phyloP scores from a whole-genome alignment of 2,888 invertebrate species.

The Odiellus spinosus region DNA sequence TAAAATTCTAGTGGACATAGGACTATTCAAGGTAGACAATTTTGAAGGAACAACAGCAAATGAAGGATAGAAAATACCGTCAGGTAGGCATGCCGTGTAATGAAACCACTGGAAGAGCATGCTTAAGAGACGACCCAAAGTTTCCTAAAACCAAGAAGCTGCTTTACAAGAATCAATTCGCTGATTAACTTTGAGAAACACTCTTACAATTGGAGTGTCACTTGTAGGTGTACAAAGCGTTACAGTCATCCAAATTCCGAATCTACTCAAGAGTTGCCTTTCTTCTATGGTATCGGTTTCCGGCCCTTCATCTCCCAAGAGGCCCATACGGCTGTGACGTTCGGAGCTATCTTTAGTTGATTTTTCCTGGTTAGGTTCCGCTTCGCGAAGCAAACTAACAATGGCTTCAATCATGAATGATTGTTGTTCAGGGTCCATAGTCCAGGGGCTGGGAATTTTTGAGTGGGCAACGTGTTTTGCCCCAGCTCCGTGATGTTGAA shows the following conservation, averaged over 20 bases:
- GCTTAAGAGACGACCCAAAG: constrained; percentile 73
- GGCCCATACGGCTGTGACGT: constrained; percentile 9
- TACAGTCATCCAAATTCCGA: constrained; percentile 93
- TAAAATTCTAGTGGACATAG: too few relatives aligned
- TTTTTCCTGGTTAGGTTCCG: constrained; percentile 55
- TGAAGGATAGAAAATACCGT: constrained; percentile 44
- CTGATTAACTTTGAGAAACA: neutral
- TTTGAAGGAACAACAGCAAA: constrained; percentile 7
- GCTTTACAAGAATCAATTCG: neutral
- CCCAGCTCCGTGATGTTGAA: constrained; percentile 61
- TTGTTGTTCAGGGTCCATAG: constrained; percentile 77
- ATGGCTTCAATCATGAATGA: constrained; percentile 87
- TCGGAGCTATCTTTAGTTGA: constrained; percentile 30
- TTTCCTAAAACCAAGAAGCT: constrained; percentile 27
- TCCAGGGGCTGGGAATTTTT: constrained; percentile 69
- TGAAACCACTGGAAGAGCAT: constrained; percentile 99
- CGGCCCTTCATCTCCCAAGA: constrained; percentile 14
- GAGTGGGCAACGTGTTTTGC: constrained; percentile 81
- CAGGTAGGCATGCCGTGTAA: constrained; percentile 88
- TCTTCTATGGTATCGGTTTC: constrained; percentile 50
- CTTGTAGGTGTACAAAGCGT: constrained; percentile 50
- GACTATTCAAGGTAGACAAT: neutral
- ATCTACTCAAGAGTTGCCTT: constrained; percentile 72
- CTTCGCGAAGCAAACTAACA: constrained; percentile 73
- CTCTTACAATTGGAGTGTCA: constrained; percentile 32